Evolutionary conservation across 2,888 invertebrate species (phyloP).

Genomic region (Iphiclides podalirius): DNA sequence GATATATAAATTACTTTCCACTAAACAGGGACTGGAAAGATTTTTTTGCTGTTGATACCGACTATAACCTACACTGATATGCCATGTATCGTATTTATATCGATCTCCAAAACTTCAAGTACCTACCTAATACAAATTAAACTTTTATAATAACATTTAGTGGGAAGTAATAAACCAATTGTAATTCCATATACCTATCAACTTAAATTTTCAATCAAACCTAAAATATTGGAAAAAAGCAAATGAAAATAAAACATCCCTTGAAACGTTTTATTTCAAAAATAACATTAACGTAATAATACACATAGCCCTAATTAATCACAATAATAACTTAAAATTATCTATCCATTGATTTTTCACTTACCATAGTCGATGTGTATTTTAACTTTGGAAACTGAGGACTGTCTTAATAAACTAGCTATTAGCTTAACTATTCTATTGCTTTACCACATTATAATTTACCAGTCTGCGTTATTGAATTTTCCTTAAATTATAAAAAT

Average conservation of each 20-base stretch:
- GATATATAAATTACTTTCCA: too few species aligned
- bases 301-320: slow-evolving; percentile 40
- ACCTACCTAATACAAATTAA: too few species aligned
- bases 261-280: slow-evolving; percentile 40
- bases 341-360: slow-evolving; percentile 23
- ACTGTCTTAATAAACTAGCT: slow-evolving; percentile 32
- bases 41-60: too few species aligned
- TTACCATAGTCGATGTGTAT: slow-evolving; percentile 34
- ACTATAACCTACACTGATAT: too few species aligned
- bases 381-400: slow-evolving; percentile 57
- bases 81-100: too few species aligned
- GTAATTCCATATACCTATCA: too few species aligned
- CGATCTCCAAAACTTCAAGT: too few species aligned
- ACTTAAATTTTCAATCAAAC: too few species aligned
- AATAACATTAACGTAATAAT: slow-evolving; percentile 40
- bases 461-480: slow-evolving; percentile 9
- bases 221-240: not conserved
- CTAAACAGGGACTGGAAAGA: too few species aligned
- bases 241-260: slow-evolving; percentile 22
- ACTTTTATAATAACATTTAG: too few species aligned
- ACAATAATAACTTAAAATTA: slow-evolving; percentile 52
- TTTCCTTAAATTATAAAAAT: too few species aligned
- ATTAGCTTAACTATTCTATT: slow-evolving; percentile 3
- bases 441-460: not conserved
- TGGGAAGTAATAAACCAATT: too few species aligned